These are phyloP conservation scores for Trachymyrmex septentrionalis DNA, from an alignment of 1,140 invertebrate genomes.

Conservation along the genomic window DNA sequence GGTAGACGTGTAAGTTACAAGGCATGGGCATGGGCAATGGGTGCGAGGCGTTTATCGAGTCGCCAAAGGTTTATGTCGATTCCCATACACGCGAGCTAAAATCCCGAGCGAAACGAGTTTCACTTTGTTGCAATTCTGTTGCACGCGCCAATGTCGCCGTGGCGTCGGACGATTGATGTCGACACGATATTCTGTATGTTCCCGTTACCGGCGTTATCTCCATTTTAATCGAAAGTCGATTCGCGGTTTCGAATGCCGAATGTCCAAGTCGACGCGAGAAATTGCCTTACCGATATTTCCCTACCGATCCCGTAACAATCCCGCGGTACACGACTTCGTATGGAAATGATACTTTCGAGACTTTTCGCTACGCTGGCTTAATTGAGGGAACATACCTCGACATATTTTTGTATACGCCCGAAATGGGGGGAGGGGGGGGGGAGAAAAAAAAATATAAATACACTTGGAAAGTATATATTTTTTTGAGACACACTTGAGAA, in stretches of 20 bases:
- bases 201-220: conserved; percentile 53
- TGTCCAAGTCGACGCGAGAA: conserved; percentile 31
- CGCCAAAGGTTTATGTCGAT: conserved; percentile 52
- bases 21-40: background rate
- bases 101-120: conserved; percentile 49
- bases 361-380: conserved; percentile 28
- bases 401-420: background rate
- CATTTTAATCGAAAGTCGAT: conserved; percentile 58
- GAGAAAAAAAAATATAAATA: background rate
- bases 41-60: conserved; percentile 58
- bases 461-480: background rate
- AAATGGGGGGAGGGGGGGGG: too few relatives aligned
- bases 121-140: conserved; percentile 52
- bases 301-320: conserved; percentile 24
- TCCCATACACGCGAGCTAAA: conserved; percentile 14
- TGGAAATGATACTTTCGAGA: conserved; percentile 35
- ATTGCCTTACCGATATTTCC: conserved; percentile 52
- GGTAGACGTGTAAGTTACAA: conserved; percentile 49
- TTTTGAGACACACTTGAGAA: background rate
- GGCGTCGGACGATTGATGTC: conserved; percentile 52
- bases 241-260: conserved; percentile 49
- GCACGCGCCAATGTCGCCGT: conserved; percentile 36
- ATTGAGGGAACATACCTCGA: conserved; percentile 41
- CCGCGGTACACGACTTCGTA: conserved; percentile 24
- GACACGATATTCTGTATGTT: conserved; percentile 60